These are phyloP conservation scores for Eupithecia tripunctaria DNA, from an alignment of 2,888 invertebrate genomes.

Conservation along the genomic window DNA sequence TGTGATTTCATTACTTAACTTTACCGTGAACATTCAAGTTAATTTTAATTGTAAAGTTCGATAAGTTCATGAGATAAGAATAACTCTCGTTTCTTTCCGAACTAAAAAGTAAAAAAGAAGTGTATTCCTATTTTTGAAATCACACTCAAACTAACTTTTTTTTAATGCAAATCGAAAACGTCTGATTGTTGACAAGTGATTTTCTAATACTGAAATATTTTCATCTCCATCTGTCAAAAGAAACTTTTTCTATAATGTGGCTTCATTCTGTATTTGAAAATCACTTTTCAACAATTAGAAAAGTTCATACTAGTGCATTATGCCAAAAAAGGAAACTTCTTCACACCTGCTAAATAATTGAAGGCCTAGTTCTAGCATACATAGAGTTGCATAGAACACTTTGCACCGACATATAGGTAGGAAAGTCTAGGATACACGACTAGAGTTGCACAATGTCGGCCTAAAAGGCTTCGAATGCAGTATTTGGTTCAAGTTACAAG, in stretches of 20 bases:
- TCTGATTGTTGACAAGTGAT: too few species aligned
- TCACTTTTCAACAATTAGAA: too few species aligned
- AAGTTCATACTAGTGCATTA: too few species aligned
- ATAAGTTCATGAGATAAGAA: neutral
- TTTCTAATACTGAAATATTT: too few species aligned
- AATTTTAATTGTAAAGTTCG: neutral
- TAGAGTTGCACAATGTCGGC: slow-evolving; percentile 54
- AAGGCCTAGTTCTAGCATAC: neutral
- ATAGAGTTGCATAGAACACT: neutral
- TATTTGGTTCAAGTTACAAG: slow-evolving; percentile 36
- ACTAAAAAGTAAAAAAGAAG: neutral
- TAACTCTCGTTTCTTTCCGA: neutral
- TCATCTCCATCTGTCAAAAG: too few species aligned
- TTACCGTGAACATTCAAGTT: neutral
- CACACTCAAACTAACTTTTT: too few species aligned
- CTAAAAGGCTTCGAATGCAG: slow-evolving; percentile 56
- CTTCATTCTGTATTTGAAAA: too few species aligned
- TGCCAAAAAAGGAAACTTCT: neutral
- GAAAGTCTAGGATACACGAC: slow-evolving; percentile 28
- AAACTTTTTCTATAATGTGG: too few species aligned
- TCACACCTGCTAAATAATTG: neutral
- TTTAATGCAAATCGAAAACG: too few species aligned
- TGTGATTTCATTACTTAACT: neutral
- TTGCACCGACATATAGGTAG: slow-evolving; percentile 1
- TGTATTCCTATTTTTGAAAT: too few species aligned